These are phyloP conservation scores for Notodonta ziczac DNA, from an alignment of 2,888 invertebrate genomes.

Conservation along the genomic window DNA sequence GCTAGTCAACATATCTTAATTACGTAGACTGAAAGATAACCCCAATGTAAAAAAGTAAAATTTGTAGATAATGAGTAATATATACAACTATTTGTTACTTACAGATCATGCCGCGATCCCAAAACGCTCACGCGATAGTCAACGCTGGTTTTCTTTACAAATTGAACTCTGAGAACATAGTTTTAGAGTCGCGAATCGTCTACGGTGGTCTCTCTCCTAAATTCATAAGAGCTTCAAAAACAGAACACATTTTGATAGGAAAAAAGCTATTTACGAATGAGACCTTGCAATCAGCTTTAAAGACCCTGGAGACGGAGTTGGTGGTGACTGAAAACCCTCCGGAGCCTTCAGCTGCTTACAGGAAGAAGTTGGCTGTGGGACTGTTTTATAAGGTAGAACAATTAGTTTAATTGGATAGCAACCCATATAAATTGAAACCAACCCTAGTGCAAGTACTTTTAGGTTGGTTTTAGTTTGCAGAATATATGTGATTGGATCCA, in stretches of 20 bases:
- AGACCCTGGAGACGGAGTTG: slow-evolving; percentile 50
- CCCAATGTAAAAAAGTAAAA: no score
- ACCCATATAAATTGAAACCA: no score
- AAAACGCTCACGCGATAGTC: slow-evolving; percentile 89
- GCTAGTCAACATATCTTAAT: no score
- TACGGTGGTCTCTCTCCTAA: slow-evolving; percentile 82
- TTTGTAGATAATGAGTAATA: no score
- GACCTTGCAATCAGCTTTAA: slow-evolving; percentile 63
- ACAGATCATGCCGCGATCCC: slow-evolving; percentile 88
- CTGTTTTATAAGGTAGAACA: slow-evolving; percentile 76
- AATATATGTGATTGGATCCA: no score
- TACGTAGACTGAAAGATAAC: no score
- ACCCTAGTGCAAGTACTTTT: no score
- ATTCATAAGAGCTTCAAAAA: slow-evolving; percentile 72
- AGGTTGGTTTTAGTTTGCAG: no score
- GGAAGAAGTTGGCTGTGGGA: slow-evolving; percentile 83
- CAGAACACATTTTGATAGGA: slow-evolving; percentile 76
- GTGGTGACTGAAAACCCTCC: slow-evolving; percentile 64
- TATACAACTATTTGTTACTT: slow-evolving; percentile 13
- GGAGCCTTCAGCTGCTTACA: slow-evolving; percentile 83
- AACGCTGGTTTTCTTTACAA: slow-evolving; percentile 89
- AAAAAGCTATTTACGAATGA: slow-evolving; percentile 65
- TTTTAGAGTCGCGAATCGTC: slow-evolving; percentile 63
- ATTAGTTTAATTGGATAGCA: no score
- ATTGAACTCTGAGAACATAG: slow-evolving; percentile 48